A percentile compares a stretch with the other conserved stretches of the same genome.
These are phyloP conservation scores for Frankliniella intonsa DNA, from an alignment of 2,888 invertebrate species.

Conservation along the genomic window DNA sequence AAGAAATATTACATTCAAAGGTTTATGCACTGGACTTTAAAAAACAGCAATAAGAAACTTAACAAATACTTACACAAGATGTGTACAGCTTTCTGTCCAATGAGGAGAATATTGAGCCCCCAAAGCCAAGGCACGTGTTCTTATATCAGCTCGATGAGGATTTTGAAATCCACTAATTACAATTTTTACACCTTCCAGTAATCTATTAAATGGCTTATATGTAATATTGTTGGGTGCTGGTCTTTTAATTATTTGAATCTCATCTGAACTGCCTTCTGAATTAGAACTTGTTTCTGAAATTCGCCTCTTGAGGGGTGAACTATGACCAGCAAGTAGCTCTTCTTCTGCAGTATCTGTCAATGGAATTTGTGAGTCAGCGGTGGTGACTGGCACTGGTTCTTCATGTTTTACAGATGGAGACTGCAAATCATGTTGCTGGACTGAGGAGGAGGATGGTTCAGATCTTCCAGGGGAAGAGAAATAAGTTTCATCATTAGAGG, in stretches of 20 bases:
- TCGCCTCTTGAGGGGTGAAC: not conserved
- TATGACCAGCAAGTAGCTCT: not conserved
- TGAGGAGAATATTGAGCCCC: not conserved
- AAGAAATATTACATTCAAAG: too few relatives aligned
- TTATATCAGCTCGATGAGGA: not conserved
- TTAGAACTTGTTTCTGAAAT: not conserved
- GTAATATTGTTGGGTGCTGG: not conserved
- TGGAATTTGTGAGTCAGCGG: not conserved
- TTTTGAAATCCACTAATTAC: constrained; percentile 1
- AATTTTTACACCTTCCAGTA: not conserved
- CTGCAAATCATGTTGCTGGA: not conserved
- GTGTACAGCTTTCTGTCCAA: constrained; percentile 12
- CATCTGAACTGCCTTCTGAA: not conserved
- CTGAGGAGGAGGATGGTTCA: not conserved
- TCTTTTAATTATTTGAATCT: not conserved
- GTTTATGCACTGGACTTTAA: too few relatives aligned
- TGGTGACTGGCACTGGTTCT: not conserved
- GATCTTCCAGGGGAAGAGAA: not conserved
- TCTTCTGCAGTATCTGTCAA: not conserved
- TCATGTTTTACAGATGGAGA: not conserved
- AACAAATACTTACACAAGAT: not conserved
- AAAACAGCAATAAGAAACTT: not conserved
- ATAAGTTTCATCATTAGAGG: not conserved
- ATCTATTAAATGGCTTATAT: not conserved
- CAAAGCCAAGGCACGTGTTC: not conserved